These are phyloP conservation scores for Pedicia rivosa DNA, from an alignment of 2,888 invertebrate genomes.

Conservation along the genomic window DNA sequence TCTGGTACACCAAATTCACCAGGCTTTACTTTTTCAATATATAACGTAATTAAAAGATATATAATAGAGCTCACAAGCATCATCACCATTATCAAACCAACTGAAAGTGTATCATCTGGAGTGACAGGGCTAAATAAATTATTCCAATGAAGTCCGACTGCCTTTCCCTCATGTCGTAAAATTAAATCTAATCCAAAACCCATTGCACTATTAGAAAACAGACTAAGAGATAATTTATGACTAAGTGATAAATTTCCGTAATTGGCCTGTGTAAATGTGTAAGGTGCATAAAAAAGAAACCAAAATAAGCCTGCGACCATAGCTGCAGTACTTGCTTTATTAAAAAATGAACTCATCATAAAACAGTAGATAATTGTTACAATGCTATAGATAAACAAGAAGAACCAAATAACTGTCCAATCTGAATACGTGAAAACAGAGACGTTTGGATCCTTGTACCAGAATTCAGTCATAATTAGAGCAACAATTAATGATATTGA, in stretches of 20 bases:
- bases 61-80: slow-evolving; percentile 38
- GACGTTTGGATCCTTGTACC: slow-evolving; percentile 32
- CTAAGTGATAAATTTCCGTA: slow-evolving; percentile 42
- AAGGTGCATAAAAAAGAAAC: slow-evolving; percentile 56
- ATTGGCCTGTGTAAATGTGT: slow-evolving; percentile 43
- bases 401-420: slow-evolving; percentile 46
- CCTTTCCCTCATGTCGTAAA: slow-evolving; percentile 44
- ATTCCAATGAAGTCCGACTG: slow-evolving; percentile 38
- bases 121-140: slow-evolving; percentile 44
- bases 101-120: slow-evolving; percentile 47
- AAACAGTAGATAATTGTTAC: slow-evolving; percentile 57
- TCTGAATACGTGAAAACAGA: slow-evolving; percentile 52
- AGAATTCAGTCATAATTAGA: slow-evolving; percentile 36
- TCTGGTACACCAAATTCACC: slow-evolving; percentile 72
- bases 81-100: slow-evolving; percentile 57
- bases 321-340: slow-evolving; percentile 56
- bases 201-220: slow-evolving; percentile 61
- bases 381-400: slow-evolving; percentile 48
- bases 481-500: slow-evolving; percentile 37
- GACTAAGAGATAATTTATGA: slow-evolving; percentile 40
- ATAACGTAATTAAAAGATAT: slow-evolving; percentile 62
- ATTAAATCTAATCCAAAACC: slow-evolving; percentile 55
- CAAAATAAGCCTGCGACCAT: slow-evolving; percentile 54
- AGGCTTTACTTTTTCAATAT: slow-evolving; percentile 72
- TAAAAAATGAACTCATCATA: slow-evolving; percentile 59